Percentiles rank a stretch among this genome's conserved stretches.
Conservation (phyloP, 2,888 invertebrate species). For the Hoplodrina blanda region DNA sequence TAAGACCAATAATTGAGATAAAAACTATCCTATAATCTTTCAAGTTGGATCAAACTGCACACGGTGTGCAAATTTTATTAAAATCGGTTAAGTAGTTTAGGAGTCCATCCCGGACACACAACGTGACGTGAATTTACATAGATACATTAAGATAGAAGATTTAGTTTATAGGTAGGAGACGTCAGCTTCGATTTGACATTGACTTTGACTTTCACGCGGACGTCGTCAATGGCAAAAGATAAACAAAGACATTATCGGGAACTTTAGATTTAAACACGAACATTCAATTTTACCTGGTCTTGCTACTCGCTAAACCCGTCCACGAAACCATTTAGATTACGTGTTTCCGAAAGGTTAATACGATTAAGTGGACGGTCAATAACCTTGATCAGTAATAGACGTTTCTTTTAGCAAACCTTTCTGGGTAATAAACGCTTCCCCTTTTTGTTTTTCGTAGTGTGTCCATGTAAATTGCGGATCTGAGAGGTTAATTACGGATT, state of each 20-base stretch:
- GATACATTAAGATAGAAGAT: too few species aligned
- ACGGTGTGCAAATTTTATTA: too few species aligned
- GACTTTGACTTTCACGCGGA: too few species aligned
- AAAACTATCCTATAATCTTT: too few species aligned
- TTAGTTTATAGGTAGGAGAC: too few species aligned
- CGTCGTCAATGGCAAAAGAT: too few species aligned
- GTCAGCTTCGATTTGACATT: too few species aligned
- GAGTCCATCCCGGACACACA: too few species aligned
- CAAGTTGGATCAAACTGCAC: too few species aligned
- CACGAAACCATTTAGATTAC: slow-evolving; percentile 55
- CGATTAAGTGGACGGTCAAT: slow-evolving; percentile 40
- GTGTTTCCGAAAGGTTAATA: slow-evolving; percentile 55
- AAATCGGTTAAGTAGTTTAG: too few species aligned
- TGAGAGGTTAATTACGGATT: neutral
- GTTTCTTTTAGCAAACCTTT: slow-evolving; percentile 41
- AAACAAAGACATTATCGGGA: neutral
- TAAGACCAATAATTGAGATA: too few species aligned
- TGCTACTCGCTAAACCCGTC: slow-evolving; percentile 37
- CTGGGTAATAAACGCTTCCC: slow-evolving; percentile 1
- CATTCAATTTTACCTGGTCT: slow-evolving; percentile 32
- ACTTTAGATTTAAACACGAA: neutral
- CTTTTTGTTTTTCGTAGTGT: slow-evolving; percentile 1
- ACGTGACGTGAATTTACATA: too few species aligned
- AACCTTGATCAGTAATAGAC: slow-evolving; percentile 40
- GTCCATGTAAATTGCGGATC: neutral